phyloP scores from a whole-genome alignment of 2,888 invertebrate species.

The Acanthosepion lycidas region DNA sequence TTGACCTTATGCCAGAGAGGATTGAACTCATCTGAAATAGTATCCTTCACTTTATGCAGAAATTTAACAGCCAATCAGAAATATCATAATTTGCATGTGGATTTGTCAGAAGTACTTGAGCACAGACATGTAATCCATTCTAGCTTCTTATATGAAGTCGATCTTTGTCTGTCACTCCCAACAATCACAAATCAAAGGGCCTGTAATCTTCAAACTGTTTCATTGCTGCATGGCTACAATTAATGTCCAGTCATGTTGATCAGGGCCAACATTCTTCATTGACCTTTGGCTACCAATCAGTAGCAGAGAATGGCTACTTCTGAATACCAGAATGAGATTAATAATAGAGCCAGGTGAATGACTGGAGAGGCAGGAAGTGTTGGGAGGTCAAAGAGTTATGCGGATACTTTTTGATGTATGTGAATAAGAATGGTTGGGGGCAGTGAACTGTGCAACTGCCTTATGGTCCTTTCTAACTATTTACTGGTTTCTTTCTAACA shows the following conservation, averaged over 20 bases:
- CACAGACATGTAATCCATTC: not conserved
- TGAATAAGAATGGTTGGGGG: not conserved
- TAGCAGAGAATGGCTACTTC: not conserved
- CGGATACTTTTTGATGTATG: not conserved
- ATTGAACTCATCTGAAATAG: not conserved
- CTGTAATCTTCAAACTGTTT: not conserved
- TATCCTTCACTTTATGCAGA: too few relatives aligned
- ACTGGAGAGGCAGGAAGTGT: not conserved
- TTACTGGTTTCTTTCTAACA: not conserved
- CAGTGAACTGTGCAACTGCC: not conserved
- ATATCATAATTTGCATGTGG: not conserved
- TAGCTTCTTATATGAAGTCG: not conserved
- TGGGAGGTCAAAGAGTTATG: not conserved
- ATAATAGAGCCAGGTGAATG: not conserved
- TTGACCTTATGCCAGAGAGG: not conserved
- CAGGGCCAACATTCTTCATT: constrained; percentile 14
- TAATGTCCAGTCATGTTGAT: not conserved
- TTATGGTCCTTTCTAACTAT: not conserved
- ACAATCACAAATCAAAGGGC: not conserved
- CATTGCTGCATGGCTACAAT: not conserved
- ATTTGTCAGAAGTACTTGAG: not conserved
- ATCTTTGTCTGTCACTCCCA: not conserved
- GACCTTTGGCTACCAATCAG: constrained; percentile 33
- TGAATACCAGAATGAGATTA: not conserved
- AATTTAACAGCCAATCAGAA: not conserved